Evolutionary conservation across 2,888 invertebrate species (phyloP).

Genomic region (Oegoconia quadripuncta): DNA sequence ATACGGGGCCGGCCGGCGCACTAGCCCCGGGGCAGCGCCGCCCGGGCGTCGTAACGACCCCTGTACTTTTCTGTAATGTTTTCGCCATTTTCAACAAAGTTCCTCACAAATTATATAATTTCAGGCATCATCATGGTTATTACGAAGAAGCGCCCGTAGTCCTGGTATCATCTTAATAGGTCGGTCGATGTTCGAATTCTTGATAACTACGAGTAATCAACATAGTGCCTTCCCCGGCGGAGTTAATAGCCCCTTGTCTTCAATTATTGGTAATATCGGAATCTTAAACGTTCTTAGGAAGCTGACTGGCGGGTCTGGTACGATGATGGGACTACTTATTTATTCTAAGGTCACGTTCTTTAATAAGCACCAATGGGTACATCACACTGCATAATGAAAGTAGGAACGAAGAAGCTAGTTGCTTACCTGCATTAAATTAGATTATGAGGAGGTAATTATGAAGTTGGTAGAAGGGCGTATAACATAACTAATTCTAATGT

Average conservation of each 20-base stretch:
- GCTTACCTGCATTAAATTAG: no score
- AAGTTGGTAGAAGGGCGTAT: no score
- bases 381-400: no score
- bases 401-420: no score
- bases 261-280: slow-evolving; percentile 76
- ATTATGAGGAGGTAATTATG: neutral
- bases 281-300: slow-evolving; percentile 72
- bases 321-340: slow-evolving; percentile 37
- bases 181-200: slow-evolving; percentile 67
- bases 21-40: slow-evolving; percentile 57
- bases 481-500: no score
- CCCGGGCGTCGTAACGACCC: slow-evolving; percentile 64
- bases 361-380: neutral
- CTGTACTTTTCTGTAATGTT: slow-evolving; percentile 78
- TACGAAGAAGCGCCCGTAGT: slow-evolving; percentile 72
- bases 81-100: slow-evolving; percentile 79
- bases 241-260: slow-evolving; percentile 65
- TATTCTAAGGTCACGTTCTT: slow-evolving; percentile 39
- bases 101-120: slow-evolving; percentile 78
- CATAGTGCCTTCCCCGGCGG: slow-evolving; percentile 68
- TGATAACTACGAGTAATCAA: slow-evolving; percentile 76
- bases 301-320: slow-evolving; percentile 54
- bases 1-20: slow-evolving; percentile 59
- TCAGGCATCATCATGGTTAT: slow-evolving; percentile 76
- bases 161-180: slow-evolving; percentile 67